phyloP scores from a whole-genome alignment of 2,888 invertebrate species.

The Agelastica alni region DNA sequence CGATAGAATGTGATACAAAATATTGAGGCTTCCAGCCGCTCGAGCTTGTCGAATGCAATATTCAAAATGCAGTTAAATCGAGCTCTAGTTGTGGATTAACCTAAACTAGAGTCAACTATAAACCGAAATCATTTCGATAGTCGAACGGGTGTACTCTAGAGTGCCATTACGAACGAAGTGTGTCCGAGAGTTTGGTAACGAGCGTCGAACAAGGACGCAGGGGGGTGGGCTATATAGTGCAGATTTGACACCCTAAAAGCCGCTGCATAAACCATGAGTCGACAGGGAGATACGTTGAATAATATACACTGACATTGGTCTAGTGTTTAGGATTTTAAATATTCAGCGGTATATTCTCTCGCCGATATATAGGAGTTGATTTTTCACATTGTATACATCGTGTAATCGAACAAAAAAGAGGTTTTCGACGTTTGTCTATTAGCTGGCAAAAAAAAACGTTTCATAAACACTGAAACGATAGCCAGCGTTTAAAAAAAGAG shows the following conservation, averaged over 20 bases:
- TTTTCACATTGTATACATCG: no score
- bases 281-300: conserved; percentile 57
- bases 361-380: conserved; percentile 37
- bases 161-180: conserved; percentile 28
- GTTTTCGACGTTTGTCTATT: neutral
- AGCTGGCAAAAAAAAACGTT: neutral
- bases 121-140: conserved; percentile 10
- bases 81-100: conserved; percentile 19
- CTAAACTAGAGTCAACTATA: conserved; percentile 15
- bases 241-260: conserved; percentile 58
- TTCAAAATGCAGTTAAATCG: conserved; percentile 4
- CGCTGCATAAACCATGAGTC: conserved; percentile 55
- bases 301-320: conserved; percentile 57
- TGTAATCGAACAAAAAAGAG: no score
- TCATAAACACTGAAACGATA: no score
- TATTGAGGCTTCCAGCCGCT: neutral
- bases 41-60: conserved; percentile 7
- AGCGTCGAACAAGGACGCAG: conserved; percentile 33
- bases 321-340: conserved; percentile 58
- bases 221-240: conserved; percentile 41
- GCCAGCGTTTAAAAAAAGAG: no score
- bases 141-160: conserved; percentile 22
- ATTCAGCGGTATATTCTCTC: conserved; percentile 50
- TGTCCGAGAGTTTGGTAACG: conserved; percentile 28
- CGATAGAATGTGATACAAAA: no score